Evolutionary conservation across 2,888 invertebrate genomes (phyloP), one percentile per base, ranked within the genome.

Genomic region (Lasioglossum marginatum): DNA sequence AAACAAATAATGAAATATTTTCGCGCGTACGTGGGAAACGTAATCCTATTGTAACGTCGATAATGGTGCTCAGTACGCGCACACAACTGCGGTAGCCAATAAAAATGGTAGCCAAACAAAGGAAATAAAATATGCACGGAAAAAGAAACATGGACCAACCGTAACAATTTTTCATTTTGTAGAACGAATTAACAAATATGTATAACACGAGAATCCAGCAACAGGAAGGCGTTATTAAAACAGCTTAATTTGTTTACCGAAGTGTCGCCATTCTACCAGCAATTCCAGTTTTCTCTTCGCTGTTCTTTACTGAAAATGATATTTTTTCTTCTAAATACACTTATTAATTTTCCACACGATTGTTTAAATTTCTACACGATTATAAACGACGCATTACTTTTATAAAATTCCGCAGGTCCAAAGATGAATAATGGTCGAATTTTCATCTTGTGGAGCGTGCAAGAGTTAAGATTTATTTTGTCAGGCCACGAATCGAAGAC

Each of bases 321-420:
- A 16, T 45, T 45, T 19, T 57, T 77, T 60, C 68, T 43, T n/a
- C 14, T n/a, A 8, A 70, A 70, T 63, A 77, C 71, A 63, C 23
- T 77, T 48, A 63, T 72, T 77, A 48, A 77, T 77, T 48, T 23
- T 48, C 19, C 19, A 19, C 2, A 43, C 12, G 12, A 43, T 43
- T 3, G 40, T 43, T 43, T 12, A 5, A 19, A 1, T 48, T 19
- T 19, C 48, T 19, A 4, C 48, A 2, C 8, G 52, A 52, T 52
- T 52, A 8, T 52, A 8, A 52, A 23, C 10, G 23, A 10, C 8
- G 52, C 23, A 8, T 23, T 14, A 12, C 12, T 43, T 43, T 14
- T 43, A 23, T 2, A 52, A 52, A 52, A 52, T 52, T 52, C 23
- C 52, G 52, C 1, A 52, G 23, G 2, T 52, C 23, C 52, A 23